These are phyloP conservation scores for Drosophila nr. fundita DNA, from an alignment of 2,888 invertebrate species.

Conservation along the genomic window DNA sequence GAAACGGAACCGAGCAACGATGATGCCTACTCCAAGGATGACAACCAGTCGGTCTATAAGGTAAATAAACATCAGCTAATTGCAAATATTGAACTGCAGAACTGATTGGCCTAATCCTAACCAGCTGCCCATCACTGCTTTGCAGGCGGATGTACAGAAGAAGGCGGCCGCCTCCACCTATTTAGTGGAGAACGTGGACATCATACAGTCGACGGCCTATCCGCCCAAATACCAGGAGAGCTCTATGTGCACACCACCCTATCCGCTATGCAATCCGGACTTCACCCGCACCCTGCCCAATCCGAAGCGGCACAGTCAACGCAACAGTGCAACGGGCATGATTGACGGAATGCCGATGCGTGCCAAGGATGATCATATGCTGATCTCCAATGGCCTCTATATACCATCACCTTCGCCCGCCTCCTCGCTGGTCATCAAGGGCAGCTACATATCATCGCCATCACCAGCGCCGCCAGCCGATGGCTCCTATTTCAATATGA, in stretches of 20 bases:
- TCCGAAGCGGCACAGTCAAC: slow-evolving; percentile 82
- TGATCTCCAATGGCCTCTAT: slow-evolving; percentile 82
- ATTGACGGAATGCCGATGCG: slow-evolving; percentile 75
- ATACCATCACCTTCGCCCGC: slow-evolving; percentile 84
- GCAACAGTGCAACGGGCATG: slow-evolving; percentile 75
- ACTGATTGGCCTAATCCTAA: slow-evolving; percentile 44
- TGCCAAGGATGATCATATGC: slow-evolving; percentile 83
- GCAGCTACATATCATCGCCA: slow-evolving; percentile 84
- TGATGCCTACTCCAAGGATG: slow-evolving; percentile 83
- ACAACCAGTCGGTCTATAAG: slow-evolving; percentile 83
- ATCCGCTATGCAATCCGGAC: slow-evolving; percentile 82
- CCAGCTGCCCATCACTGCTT: slow-evolving; percentile 82
- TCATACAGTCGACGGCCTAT: slow-evolving; percentile 83
- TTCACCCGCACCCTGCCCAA: slow-evolving; percentile 84
- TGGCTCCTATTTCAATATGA: slow-evolving; percentile 84
- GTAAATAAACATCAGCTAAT: slow-evolving; percentile 50
- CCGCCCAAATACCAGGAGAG: slow-evolving; percentile 84
- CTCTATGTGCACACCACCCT: slow-evolving; percentile 83
- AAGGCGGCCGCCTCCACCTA: slow-evolving; percentile 83
- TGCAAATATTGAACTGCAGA: slow-evolving; percentile 5
- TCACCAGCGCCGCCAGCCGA: slow-evolving; percentile 84
- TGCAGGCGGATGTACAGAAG: slow-evolving; percentile 83
- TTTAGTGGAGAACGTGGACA: slow-evolving; percentile 83
- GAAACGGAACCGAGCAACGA: slow-evolving; percentile 82
- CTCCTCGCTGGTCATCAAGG: slow-evolving; percentile 83